phyloP scores from a whole-genome alignment of 1,140 invertebrate species.

The Stegodyphus mimosarum region DNA sequence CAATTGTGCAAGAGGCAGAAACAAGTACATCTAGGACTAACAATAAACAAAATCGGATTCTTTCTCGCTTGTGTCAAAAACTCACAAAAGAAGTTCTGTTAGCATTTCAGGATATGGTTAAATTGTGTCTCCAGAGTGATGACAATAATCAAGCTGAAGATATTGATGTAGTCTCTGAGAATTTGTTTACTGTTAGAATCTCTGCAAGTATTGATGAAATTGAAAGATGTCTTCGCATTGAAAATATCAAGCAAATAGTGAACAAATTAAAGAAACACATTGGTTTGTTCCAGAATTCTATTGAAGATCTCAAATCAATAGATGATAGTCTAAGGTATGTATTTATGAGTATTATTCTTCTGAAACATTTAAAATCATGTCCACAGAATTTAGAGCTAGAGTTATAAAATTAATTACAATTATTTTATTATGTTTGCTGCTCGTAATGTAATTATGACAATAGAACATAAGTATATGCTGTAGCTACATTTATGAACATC shows the following conservation, averaged over 20 bases:
- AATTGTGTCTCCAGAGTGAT: not conserved
- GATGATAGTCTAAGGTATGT: constrained; percentile 35
- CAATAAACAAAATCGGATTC: too few relatives aligned
- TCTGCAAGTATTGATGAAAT: not conserved
- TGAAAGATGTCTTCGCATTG: constrained; percentile 9
- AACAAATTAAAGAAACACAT: constrained; percentile 3
- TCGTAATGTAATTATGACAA: too few relatives aligned
- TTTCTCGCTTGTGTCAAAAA: constrained; percentile 15
- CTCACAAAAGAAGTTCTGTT: constrained; percentile 20
- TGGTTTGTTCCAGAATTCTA: not conserved
- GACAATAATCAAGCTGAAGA: not conserved
- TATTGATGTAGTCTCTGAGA: constrained; percentile 14
- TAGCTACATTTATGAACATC: too few relatives aligned
- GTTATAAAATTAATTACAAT: too few relatives aligned
- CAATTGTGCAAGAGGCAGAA: too few relatives aligned
- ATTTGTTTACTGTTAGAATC: constrained; percentile 30
- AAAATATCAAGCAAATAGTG: constrained; percentile 4
- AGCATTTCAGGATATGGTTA: constrained; percentile 24
- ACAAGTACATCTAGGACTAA: too few relatives aligned
- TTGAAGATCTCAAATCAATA: constrained; percentile 14
- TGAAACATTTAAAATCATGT: not conserved
- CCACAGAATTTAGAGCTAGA: too few relatives aligned
- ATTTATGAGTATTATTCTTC: not conserved
- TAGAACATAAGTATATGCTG: too few relatives aligned
- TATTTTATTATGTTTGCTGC: too few relatives aligned